Evolutionary conservation across 2,888 invertebrate genomes (phyloP).

Genomic region (Rosalia funebris): DNA sequence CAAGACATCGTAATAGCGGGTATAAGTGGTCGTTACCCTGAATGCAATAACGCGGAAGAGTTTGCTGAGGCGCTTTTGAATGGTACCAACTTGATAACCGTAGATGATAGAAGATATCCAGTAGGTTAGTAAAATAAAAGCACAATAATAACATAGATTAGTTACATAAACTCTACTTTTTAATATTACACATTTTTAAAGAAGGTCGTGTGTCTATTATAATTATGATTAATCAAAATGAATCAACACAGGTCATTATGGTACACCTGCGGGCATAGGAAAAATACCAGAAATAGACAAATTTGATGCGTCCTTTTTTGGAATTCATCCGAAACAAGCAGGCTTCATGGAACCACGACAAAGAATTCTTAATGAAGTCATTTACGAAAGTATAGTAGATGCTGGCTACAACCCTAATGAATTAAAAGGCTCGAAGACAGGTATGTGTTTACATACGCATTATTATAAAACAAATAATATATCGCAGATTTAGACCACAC

Average conservation of each 20-base stretch:
- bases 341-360: conserved; percentile 48
- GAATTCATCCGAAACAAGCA: conserved; percentile 47
- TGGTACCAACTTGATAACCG: conserved; percentile 76
- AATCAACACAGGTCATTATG: conserved; percentile 24
- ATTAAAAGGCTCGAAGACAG: conserved; percentile 47
- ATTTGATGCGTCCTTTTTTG: conserved; percentile 50
- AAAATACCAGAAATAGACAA: conserved; percentile 44
- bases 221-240: too few species aligned
- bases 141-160: not conserved
- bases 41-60: conserved; percentile 70
- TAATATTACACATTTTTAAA: conserved; percentile 11
- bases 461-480: too few species aligned
- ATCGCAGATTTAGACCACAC: too few species aligned
- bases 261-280: conserved; percentile 36
- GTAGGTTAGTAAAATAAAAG: conserved; percentile 53
- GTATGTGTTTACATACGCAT: conserved; percentile 17
- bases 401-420: conserved; percentile 49
- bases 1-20: conserved; percentile 65
- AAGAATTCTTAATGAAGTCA: conserved; percentile 46
- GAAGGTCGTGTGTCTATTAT: too few species aligned
- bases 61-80: conserved; percentile 67
- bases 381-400: conserved; percentile 49
- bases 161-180: not conserved
- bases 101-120: conserved; percentile 80
- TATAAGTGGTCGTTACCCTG: conserved; percentile 70